Evolutionary conservation across 1,140 invertebrate genomes (phyloP).

Genomic region (Hormaphis cornu): DNA sequence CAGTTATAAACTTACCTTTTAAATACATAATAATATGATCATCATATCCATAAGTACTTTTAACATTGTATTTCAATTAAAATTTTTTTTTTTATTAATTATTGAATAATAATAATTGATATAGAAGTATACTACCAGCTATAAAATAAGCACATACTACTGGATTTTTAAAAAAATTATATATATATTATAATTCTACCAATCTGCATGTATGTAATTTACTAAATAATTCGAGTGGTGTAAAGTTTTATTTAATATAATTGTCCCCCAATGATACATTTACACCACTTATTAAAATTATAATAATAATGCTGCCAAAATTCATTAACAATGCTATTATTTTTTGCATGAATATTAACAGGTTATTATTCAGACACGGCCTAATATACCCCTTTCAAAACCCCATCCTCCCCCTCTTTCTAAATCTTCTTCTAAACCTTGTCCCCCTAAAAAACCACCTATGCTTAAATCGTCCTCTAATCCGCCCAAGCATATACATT

Average conservation of each 20-base stretch:
- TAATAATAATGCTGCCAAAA: conserved; percentile 25
- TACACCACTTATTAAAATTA: background rate
- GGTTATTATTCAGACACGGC: conserved; percentile 25
- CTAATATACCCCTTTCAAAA: background rate
- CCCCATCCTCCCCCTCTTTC: background rate
- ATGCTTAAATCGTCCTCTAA: background rate
- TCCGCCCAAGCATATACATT: conserved; percentile 10
- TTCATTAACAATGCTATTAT: conserved; percentile 31
- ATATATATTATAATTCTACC: background rate
- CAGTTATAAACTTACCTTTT: too few relatives aligned
- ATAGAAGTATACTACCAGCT: conserved; percentile 1
- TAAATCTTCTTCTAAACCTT: too few relatives aligned
- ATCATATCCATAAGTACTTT: background rate
- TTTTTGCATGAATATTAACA: conserved; percentile 32
- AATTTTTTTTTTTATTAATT: background rate
- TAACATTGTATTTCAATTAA: background rate
- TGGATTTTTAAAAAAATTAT: background rate
- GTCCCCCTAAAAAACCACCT: background rate
- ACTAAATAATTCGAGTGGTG: background rate
- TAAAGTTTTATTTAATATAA: background rate
- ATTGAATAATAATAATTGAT: background rate
- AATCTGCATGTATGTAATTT: background rate
- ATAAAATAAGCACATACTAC: conserved; percentile 30
- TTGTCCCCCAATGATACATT: background rate
- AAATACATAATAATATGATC: background rate